Evolutionary conservation across 1,140 invertebrate species (phyloP).

Genomic region (Aricia agestis): DNA sequence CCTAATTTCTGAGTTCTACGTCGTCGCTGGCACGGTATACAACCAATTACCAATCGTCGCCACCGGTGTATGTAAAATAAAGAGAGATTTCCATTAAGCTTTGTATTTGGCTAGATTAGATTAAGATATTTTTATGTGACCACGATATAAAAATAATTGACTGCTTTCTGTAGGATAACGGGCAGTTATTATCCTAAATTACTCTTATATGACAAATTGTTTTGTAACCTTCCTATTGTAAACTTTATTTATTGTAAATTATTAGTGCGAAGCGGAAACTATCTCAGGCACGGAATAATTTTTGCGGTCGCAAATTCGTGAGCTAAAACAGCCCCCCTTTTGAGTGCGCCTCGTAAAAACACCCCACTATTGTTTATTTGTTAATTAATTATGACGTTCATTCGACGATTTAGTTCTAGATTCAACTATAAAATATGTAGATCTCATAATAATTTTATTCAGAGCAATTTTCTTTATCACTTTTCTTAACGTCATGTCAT

Average conservation of each 20-base stretch:
- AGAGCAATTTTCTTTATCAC: no score
- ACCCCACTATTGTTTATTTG: conserved; percentile 51
- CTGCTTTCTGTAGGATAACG: no score
- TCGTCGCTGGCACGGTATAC: no score
- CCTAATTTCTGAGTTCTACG: no score
- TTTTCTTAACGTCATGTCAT: no score
- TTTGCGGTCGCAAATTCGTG: conserved; percentile 4
- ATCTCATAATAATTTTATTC: no score
- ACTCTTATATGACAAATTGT: not conserved
- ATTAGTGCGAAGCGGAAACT: not conserved
- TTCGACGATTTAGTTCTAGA: not conserved
- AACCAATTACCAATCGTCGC: no score
- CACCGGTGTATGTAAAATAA: no score
- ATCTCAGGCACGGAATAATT: not conserved
- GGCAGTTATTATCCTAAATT: not conserved
- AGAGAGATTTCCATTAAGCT: no score
- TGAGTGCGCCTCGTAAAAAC: conserved; percentile 39
- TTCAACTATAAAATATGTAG: not conserved
- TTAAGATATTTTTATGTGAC: no score
- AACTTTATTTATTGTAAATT: not conserved
- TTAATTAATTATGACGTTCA: conserved; percentile 47
- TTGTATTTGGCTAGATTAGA: no score
- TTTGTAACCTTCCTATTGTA: not conserved
- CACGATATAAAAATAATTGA: no score
- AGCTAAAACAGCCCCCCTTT: conserved; percentile 26